Conservation (phyloP, 2,113 vertebrate genomes). For the Labeo rohita region DNA sequence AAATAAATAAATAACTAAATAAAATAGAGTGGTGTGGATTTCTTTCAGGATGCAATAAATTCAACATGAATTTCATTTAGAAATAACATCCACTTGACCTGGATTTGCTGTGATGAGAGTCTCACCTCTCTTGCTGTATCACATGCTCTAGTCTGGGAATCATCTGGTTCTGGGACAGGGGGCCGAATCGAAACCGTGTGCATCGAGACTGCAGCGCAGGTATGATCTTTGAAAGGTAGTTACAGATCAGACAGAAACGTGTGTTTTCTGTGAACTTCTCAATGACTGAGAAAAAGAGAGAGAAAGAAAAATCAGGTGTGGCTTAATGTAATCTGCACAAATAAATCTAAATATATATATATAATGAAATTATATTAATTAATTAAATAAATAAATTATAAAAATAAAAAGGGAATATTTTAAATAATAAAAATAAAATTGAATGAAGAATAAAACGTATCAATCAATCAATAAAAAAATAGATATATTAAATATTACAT, state of each 20-base stretch:
- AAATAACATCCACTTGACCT: not conserved
- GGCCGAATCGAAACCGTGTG: conserved; percentile 94
- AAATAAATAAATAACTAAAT: not conserved
- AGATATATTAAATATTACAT: not conserved
- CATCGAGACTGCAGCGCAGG: conserved; percentile 95
- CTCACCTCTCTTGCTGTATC: conserved; percentile 86
- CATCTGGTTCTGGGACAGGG: conserved; percentile 90
- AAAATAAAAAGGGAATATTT: not conserved
- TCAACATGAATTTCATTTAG: not conserved
- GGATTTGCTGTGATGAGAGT: not conserved
- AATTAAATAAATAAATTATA: not conserved
- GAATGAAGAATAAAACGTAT: not conserved
- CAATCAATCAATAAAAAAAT: not conserved
- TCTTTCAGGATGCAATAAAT: not conserved
- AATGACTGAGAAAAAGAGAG: conserved; percentile 78
- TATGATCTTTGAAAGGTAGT: conserved; percentile 98
- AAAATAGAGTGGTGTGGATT: not conserved
- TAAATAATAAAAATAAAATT: not conserved
- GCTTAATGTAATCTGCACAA: not conserved
- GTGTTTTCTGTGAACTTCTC: conserved; percentile 99
- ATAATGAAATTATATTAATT: too few relatives aligned
- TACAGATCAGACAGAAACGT: conserved; percentile 94
- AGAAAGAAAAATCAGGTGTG: not conserved
- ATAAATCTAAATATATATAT: not conserved
- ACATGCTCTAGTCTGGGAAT: conserved; percentile 89